Evolutionary conservation across 2,888 invertebrate genomes (phyloP).

Genomic region (Suillia variegata): DNA sequence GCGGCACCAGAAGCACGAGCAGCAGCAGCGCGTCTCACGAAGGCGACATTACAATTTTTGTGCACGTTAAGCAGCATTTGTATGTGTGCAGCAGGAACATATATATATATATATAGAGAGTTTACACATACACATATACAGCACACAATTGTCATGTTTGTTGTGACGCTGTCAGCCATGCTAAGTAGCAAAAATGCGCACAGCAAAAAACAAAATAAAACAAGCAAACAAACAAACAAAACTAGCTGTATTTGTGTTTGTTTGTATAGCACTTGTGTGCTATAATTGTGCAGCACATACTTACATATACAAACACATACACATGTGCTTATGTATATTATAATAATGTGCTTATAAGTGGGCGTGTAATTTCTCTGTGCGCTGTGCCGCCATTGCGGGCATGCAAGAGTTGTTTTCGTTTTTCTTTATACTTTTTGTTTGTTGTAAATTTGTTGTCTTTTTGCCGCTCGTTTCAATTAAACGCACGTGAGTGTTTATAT

Average conservation of each 20-base stretch:
- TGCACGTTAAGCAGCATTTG: not conserved
- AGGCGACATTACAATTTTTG: not conserved
- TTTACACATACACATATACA: too few species aligned
- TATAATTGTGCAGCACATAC: not conserved
- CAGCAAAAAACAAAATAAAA: not conserved
- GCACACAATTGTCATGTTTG: constrained; percentile 15
- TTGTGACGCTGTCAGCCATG: constrained; percentile 15
- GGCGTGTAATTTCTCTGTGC: constrained; percentile 25
- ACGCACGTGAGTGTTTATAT: not conserved
- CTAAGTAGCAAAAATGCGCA: constrained; percentile 10
- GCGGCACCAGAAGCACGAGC: not conserved
- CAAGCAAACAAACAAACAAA: constrained; percentile 5
- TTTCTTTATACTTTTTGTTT: not conserved
- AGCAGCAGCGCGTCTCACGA: not conserved
- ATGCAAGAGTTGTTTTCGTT: not conserved
- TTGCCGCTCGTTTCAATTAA: not conserved
- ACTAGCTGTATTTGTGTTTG: not conserved
- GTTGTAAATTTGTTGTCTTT: not conserved
- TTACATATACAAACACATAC: too few species aligned
- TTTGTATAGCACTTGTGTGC: not conserved
- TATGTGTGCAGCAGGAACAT: too few species aligned
- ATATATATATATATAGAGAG: too few species aligned
- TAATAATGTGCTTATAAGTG: constrained; percentile 26
- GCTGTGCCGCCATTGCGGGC: not conserved
- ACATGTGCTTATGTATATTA: constrained; percentile 18